Conservation (phyloP, 2,113 vertebrate genomes). For the Rostratula benghalensis region DNA sequence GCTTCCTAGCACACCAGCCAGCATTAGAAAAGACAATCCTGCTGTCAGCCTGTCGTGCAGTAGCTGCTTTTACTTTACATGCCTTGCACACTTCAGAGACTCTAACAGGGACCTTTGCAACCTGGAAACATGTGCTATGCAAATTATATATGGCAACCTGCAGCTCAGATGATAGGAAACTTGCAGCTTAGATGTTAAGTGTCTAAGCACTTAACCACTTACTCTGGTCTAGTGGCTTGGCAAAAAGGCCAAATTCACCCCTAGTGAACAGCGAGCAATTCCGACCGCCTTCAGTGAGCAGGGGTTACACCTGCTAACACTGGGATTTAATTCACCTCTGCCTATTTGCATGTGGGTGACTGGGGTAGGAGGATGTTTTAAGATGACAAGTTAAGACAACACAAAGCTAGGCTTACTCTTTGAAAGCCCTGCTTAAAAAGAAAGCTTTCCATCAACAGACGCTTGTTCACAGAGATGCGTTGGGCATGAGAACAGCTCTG, state of each 20-base stretch:
- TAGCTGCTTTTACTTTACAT: not conserved
- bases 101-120: not conserved
- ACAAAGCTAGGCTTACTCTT: not conserved
- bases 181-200: not conserved
- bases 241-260: not conserved
- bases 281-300: not conserved
- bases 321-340: not conserved
- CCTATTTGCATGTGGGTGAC: not conserved
- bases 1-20: not conserved
- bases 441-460: not conserved
- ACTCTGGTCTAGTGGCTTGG: not conserved
- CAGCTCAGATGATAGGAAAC: not conserved
- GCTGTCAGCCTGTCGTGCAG: not conserved
- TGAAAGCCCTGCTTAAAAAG: not conserved
- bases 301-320: not conserved
- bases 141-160: not conserved
- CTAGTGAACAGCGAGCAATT: not conserved
- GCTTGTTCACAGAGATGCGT: not conserved
- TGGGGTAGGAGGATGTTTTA: constrained; percentile 25
- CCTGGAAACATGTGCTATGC: not conserved
- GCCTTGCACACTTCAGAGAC: not conserved
- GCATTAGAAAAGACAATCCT: not conserved
- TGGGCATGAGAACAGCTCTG: not conserved
- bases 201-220: not conserved
- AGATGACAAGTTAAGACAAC: constrained; percentile 9